phyloP scores from a whole-genome alignment of 2,113 vertebrate genomes.

The Oncorhynchus nerka region DNA sequence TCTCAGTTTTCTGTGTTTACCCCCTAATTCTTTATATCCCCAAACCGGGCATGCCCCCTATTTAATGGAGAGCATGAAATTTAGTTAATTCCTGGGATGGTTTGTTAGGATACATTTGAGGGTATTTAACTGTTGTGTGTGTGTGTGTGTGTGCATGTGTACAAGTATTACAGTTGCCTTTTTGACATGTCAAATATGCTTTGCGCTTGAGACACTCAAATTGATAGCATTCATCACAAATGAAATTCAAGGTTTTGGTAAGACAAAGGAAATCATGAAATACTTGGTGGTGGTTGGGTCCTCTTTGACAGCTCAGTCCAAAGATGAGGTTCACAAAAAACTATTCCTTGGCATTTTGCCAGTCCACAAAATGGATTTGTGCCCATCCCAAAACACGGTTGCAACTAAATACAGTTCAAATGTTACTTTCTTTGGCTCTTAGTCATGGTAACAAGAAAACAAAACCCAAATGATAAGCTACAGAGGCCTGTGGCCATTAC shows the following conservation, averaged over 20 bases:
- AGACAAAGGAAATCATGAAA: conserved; percentile 26
- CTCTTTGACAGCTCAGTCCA: conserved; percentile 47
- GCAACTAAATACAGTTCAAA: conserved; percentile 34
- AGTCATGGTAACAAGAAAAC: conserved; percentile 6
- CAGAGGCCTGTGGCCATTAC: background rate
- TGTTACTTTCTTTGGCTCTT: conserved; percentile 40
- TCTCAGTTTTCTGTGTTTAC: conserved; percentile 2
- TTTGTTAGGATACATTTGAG: background rate
- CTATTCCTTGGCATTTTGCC: conserved; percentile 28
- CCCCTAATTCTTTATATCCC: conserved; percentile 2
- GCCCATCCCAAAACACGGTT: conserved; percentile 42
- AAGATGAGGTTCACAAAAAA: conserved; percentile 38
- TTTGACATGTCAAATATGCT: too few relatives aligned
- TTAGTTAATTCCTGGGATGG: background rate
- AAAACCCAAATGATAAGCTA: background rate
- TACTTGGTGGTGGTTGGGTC: background rate
- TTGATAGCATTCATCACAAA: background rate
- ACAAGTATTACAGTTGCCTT: too few relatives aligned
- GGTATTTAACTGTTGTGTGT: too few relatives aligned
- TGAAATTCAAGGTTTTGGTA: conserved; percentile 41
- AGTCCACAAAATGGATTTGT: conserved; percentile 42
- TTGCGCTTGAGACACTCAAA: background rate
- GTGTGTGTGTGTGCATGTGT: too few relatives aligned
- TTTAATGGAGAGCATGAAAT: background rate
- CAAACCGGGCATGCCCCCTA: background rate